Conservation (phyloP, 30 jellyfish, hydroid and myxozoan species). For the Hydractinia echinata region DNA sequence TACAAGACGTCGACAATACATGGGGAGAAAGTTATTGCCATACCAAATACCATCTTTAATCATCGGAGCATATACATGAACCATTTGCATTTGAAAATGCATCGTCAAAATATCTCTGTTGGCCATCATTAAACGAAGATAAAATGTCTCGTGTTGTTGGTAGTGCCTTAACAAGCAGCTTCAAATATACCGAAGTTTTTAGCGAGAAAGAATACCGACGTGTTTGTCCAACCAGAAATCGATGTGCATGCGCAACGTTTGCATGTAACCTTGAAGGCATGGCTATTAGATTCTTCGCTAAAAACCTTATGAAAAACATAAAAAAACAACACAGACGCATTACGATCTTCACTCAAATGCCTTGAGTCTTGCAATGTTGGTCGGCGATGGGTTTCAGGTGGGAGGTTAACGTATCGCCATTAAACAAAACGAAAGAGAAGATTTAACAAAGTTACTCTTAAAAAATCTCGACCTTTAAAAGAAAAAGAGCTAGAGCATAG, state of each 20-base stretch:
- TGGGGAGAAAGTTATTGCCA: conserved; percentile 32
- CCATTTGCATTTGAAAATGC: background rate
- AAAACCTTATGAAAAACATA: conserved; percentile 23
- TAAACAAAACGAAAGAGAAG: conserved; percentile 7
- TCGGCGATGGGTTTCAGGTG: conserved; percentile 25
- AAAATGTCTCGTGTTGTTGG: conserved; percentile 19
- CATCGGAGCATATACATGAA: conserved; percentile 9
- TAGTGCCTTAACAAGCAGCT: conserved; percentile 21
- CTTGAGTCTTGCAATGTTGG: conserved; percentile 22
- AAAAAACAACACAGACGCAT: conserved; percentile 24
- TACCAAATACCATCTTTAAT: conserved; percentile 15
- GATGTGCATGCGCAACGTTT: conserved; percentile 34
- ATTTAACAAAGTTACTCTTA: conserved; percentile 2
- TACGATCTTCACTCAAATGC: conserved; percentile 31
- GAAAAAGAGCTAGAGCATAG: conserved; percentile 4
- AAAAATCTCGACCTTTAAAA: conserved; percentile 7
- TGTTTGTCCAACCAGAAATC: conserved; percentile 31
- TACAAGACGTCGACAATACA: conserved; percentile 33
- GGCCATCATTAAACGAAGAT: conserved; percentile 21
- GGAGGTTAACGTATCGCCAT: conserved; percentile 9
- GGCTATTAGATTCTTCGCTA: conserved; percentile 33
- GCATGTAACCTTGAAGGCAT: conserved; percentile 26
- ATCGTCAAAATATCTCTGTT: background rate
- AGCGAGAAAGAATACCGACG: conserved; percentile 1
- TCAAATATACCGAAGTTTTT: conserved; percentile 5